Base-by-base conservation (phyloP, 2,888 invertebrate genomes). In the Cyclophora albipunctata region DNA sequence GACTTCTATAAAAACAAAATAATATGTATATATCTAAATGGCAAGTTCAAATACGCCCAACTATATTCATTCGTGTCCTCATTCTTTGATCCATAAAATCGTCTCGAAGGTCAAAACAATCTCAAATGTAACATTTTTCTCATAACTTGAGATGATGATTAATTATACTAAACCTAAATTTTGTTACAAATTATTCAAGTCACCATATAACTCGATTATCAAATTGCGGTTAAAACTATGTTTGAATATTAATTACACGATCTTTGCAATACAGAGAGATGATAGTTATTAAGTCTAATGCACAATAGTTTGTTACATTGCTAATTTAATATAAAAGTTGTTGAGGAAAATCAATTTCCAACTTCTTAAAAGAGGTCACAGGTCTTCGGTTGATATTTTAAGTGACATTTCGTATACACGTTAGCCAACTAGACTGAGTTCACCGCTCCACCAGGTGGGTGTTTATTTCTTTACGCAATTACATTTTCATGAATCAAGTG, bases 351-450 rank as follows among this genome's bases (percentile, higher is more conserved):
- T 37, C 63, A 34, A 20, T 34, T 66, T 73, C 73, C 71, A 73
- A 79, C 77, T 78, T 73, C 73, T 60, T 57, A 75, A 78, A 70
- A 68, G 65, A 59, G 79, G 78, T 79, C 78, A 75, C 58, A 67
- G 82, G 81, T 84, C 82, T 71, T 41, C 63, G 64, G 64, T 72
- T 85, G 84, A 76, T 84, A 85, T 84, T 86, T 83, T 73, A 69
- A 69, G 75, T 67, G 80, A 80, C 81, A 83, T 85, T 59, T 86
- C 78, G 68, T 72, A 68, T 73, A 78, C 68, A 69, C 62, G 66
- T 85, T 84, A 67, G 78, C 77, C 60, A 84, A 84, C 71, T 65
- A 67, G 64, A 58, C 67, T 66, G 63, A 69, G 71, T 73, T 68
- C 59, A 55, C 65, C 63, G 52, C 59, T 59, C 52, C 59, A 54